Evolutionary conservation across 1,140 invertebrate species (phyloP).

Genomic region (Kradibia gibbosae): DNA sequence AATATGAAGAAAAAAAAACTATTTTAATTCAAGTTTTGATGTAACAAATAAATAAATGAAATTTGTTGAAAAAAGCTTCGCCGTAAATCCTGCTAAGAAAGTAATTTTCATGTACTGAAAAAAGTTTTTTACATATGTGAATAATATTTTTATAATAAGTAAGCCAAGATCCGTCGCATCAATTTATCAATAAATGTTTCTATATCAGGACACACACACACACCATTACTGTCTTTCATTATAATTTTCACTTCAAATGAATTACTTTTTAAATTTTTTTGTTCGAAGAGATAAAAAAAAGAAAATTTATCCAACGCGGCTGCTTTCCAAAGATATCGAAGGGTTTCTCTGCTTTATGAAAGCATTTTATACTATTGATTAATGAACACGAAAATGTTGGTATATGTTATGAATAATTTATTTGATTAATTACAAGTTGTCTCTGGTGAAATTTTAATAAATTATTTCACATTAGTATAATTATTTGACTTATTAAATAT

Average conservation of each 20-base stretch:
- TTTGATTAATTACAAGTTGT: no score
- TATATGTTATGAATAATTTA: conserved; percentile 39
- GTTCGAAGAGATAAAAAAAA: not conserved
- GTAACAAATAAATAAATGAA: no score
- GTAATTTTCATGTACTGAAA: no score
- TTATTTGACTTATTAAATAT: conserved; percentile 26
- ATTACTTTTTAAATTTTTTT: conserved; percentile 1
- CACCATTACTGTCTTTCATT: not conserved
- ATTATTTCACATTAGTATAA: not conserved
- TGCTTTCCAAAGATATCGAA: conserved; percentile 72
- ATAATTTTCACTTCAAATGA: not conserved
- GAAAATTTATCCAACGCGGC: conserved; percentile 54
- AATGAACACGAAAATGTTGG: conserved; percentile 32
- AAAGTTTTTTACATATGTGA: no score
- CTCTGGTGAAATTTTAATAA: no score
- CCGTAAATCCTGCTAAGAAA: no score
- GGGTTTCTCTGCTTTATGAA: conserved; percentile 68
- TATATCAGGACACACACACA: not conserved
- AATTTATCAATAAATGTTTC: not conserved
- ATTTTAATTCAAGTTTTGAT: no score
- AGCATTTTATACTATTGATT: conserved; percentile 63
- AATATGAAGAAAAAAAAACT: no score
- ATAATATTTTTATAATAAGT: no score
- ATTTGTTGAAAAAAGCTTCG: no score
- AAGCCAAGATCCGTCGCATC: not conserved